Evolutionary conservation across 1,140 invertebrate genomes (phyloP).

Genomic region (Hylaeus volcanicus): DNA sequence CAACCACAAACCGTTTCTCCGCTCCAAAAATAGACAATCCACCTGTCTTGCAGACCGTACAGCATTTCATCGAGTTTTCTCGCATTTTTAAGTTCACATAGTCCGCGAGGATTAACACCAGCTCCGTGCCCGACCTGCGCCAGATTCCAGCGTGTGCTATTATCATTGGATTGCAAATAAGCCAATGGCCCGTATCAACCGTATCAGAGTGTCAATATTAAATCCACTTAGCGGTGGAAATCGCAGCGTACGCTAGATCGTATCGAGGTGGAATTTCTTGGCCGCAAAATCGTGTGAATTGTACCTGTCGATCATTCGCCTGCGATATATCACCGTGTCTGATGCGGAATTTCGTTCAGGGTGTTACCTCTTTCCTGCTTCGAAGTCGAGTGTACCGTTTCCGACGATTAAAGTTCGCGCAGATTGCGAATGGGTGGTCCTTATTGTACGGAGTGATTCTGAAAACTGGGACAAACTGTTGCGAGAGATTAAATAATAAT

Average conservation of each 20-base stretch:
- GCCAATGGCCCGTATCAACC: slow-evolving; percentile 2
- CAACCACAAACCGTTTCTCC: too few relatives aligned
- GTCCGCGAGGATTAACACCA: slow-evolving; percentile 18
- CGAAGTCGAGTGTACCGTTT: neutral
- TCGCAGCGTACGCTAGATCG: slow-evolving; percentile 20
- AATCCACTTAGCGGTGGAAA: slow-evolving; percentile 43
- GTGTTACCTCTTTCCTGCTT: neutral
- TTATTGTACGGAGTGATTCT: too few relatives aligned
- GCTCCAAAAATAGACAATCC: slow-evolving; percentile 16
- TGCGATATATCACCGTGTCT: slow-evolving; percentile 20
- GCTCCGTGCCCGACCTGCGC: neutral
- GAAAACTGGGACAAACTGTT: too few relatives aligned
- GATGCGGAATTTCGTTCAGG: slow-evolving; percentile 8
- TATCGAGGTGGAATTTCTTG: slow-evolving; percentile 55
- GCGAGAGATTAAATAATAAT: too few relatives aligned
- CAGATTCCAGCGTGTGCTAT: slow-evolving; percentile 2
- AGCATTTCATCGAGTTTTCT: slow-evolving; percentile 16
- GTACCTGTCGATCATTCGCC: slow-evolving; percentile 31
- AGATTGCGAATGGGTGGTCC: neutral
- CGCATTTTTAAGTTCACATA: slow-evolving; percentile 39
- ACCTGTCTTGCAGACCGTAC: slow-evolving; percentile 20
- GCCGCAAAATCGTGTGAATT: slow-evolving; percentile 38
- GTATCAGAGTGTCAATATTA: slow-evolving; percentile 23
- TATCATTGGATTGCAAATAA: slow-evolving; percentile 38
- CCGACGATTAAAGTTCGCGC: neutral